Conservation (phyloP, 2,113 vertebrate species). For the Heliornis fulica region DNA sequence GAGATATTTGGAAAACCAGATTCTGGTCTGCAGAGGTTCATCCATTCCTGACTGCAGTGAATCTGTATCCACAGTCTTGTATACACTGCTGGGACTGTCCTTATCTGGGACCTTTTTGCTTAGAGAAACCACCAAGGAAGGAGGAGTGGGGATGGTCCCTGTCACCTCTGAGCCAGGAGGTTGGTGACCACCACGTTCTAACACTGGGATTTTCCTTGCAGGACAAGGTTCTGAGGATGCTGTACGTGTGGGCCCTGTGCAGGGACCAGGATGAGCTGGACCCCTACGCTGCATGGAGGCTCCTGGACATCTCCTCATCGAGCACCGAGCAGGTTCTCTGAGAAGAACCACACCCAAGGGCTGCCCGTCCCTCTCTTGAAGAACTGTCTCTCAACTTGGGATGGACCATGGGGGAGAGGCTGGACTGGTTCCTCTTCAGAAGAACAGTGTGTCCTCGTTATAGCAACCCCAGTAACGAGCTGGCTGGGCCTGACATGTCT, state of each 20-base stretch:
- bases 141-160: neutral
- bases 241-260: constrained; percentile 96
- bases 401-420: neutral
- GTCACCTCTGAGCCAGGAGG: neutral
- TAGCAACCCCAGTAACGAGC: neutral
- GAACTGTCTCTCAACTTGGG: neutral
- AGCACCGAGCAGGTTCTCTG: constrained; percentile 94
- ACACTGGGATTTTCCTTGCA: neutral
- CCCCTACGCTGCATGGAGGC: constrained; percentile 90
- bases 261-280: constrained; percentile 94
- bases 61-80: neutral
- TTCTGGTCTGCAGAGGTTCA: neutral
- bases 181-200: neutral
- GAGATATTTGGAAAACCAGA: neutral
- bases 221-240: constrained; percentile 93
- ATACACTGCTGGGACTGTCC: neutral
- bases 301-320: constrained; percentile 91
- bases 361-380: neutral
- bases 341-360: neutral
- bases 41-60: neutral
- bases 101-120: neutral
- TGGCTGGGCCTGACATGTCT: neutral
- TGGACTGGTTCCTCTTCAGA: neutral
- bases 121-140: neutral
- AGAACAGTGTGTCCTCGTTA: neutral